Conservation (phyloP, 2,888 invertebrate genomes). For the Sussaba pulchella region DNA sequence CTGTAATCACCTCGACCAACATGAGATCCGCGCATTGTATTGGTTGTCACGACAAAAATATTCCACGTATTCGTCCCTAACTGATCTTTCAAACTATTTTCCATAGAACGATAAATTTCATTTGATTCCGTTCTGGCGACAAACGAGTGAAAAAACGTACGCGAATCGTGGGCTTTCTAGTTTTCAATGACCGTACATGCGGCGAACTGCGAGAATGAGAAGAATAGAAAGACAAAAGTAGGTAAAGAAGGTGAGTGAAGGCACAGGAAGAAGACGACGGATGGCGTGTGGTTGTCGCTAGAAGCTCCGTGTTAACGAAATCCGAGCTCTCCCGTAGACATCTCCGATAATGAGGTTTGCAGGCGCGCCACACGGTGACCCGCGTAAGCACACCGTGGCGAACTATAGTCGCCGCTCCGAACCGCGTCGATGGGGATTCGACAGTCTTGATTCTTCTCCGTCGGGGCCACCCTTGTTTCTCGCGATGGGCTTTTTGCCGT, state of each 20-base stretch:
- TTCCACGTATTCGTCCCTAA: neutral
- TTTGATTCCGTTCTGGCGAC: neutral
- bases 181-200: too few species aligned
- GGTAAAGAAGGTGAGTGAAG: neutral
- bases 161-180: too few species aligned
- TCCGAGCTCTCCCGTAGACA: conserved; percentile 19
- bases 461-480: too few species aligned
- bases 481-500: conserved; percentile 18
- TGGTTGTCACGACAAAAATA: too few species aligned
- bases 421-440: neutral
- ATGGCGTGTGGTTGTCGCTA: neutral
- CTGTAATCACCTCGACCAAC: too few species aligned
- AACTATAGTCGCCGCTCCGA: neutral
- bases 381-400: conserved; percentile 1
- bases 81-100: neutral
- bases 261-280: neutral
- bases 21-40: too few species aligned
- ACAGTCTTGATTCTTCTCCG: too few species aligned
- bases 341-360: conserved; percentile 30
- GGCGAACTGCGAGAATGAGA: neutral
- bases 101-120: neutral
- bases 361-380: neutral
- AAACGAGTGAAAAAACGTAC: neutral
- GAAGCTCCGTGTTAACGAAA: neutral
- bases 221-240: neutral